Conservation (phyloP, 2,888 invertebrate species). For the Reticulitermes lucifugus region DNA sequence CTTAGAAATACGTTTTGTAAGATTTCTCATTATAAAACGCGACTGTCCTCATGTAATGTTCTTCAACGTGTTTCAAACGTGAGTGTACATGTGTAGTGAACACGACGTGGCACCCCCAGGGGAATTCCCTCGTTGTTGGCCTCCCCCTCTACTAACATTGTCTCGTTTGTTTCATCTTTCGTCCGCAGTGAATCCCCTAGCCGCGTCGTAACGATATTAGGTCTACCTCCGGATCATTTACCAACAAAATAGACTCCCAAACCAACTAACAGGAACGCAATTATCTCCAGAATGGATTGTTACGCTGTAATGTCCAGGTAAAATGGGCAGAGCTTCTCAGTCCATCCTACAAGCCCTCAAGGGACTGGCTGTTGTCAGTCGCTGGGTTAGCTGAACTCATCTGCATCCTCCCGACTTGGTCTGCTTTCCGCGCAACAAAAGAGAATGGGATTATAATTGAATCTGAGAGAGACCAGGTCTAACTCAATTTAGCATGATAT, state of each 20-base stretch:
- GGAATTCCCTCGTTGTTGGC: conserved; percentile 11
- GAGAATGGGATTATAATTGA: conserved; percentile 53
- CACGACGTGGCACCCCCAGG: background rate
- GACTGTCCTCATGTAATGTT: background rate
- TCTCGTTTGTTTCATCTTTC: conserved; percentile 34
- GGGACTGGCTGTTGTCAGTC: background rate
- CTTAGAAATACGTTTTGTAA: too few species aligned
- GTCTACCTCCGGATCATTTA: conserved; percentile 50
- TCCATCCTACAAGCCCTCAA: conserved; percentile 28
- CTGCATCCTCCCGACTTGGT: conserved; percentile 38
- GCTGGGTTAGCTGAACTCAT: conserved; percentile 37
- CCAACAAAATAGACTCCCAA: conserved; percentile 49
- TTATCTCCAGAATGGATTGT: conserved; percentile 49
- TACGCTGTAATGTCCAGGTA: conserved; percentile 47
- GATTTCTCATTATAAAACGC: background rate
- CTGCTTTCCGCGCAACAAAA: conserved; percentile 46
- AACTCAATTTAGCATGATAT: conserved; percentile 52
- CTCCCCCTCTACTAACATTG: background rate
- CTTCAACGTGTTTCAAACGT: background rate
- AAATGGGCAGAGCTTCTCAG: conserved; percentile 32
- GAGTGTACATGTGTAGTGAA: background rate
- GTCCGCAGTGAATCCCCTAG: conserved; percentile 25
- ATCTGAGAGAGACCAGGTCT: conserved; percentile 47
- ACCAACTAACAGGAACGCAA: conserved; percentile 44
- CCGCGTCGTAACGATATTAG: conserved; percentile 23